Conservation (phyloP, 2,888 invertebrate species). For the Unio pictorum region DNA sequence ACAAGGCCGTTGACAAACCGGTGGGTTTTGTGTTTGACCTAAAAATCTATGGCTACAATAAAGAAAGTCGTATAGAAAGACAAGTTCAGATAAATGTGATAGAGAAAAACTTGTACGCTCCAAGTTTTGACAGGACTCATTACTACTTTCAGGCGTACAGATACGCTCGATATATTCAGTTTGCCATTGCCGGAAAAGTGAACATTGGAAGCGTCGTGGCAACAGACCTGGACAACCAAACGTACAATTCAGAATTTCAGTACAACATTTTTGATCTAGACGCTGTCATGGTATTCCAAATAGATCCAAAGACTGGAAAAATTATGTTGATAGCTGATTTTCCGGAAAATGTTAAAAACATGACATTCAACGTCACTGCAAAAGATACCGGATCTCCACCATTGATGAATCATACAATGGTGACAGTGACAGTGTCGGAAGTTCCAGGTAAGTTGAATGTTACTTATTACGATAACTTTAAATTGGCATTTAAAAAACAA, state of each 20-base stretch:
- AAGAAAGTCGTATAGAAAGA: conserved; percentile 26
- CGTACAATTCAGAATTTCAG: conserved; percentile 47
- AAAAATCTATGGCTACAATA: conserved; percentile 33
- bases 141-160: conserved; percentile 45
- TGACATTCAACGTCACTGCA: conserved; percentile 43
- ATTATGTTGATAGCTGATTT: conserved; percentile 34
- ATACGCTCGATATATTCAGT: conserved; percentile 27
- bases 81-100: conserved; percentile 49
- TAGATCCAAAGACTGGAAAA: conserved; percentile 35
- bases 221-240: conserved; percentile 36
- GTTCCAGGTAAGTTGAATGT: conserved; percentile 45
- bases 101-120: conserved; percentile 42
- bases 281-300: conserved; percentile 19
- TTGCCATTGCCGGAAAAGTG: conserved; percentile 9
- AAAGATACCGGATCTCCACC: conserved; percentile 53
- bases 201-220: conserved; percentile 42
- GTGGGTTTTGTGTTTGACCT: conserved; percentile 43
- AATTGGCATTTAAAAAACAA: no score
- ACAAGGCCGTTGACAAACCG: conserved; percentile 37
- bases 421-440: conserved; percentile 36
- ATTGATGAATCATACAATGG: conserved; percentile 27
- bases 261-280: conserved; percentile 36
- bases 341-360: conserved; percentile 18
- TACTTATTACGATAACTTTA: no score
- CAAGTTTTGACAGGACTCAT: conserved; percentile 30